Evolutionary conservation across 1,140 invertebrate species (phyloP).

Genomic region (Sweltsa coloradensis): DNA sequence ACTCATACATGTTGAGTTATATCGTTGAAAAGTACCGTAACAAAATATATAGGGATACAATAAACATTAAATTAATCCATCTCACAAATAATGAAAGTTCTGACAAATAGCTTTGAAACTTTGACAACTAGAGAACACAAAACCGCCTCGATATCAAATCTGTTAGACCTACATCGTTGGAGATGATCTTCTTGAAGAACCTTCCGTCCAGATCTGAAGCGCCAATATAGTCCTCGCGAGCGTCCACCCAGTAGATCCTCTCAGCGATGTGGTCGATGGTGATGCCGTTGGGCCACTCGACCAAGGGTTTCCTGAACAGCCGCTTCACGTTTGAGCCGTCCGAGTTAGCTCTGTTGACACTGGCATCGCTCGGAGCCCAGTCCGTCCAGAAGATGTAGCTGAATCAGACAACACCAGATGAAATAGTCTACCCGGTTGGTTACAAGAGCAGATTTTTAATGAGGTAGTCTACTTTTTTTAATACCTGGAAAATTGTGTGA

Average conservation of each 20-base stretch:
- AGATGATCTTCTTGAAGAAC: slow-evolving; percentile 56
- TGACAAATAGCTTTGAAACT: too few relatives aligned
- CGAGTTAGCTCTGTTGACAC: slow-evolving; percentile 71
- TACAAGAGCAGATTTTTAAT: slow-evolving; percentile 4
- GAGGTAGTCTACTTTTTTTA: too few relatives aligned
- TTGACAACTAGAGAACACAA: too few relatives aligned
- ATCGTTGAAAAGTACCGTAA: too few relatives aligned
- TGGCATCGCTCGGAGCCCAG: slow-evolving; percentile 66
- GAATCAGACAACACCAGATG: slow-evolving; percentile 4
- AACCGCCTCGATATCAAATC: too few relatives aligned
- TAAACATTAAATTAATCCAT: too few relatives aligned
- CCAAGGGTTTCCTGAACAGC: slow-evolving; percentile 49
- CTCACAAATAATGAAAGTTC: too few relatives aligned
- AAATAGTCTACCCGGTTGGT: background rate
- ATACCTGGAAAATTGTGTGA: too few relatives aligned
- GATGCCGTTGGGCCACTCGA: slow-evolving; percentile 81
- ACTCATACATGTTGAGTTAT: too few relatives aligned
- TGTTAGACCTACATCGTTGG: slow-evolving; percentile 40
- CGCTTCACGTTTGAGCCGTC: slow-evolving; percentile 65
- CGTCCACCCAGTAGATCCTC: slow-evolving; percentile 79
- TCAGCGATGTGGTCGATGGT: slow-evolving; percentile 72
- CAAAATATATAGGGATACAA: too few relatives aligned
- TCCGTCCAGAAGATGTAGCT: slow-evolving; percentile 85
- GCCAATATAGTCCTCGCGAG: slow-evolving; percentile 71
- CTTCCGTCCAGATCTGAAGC: slow-evolving; percentile 73